Base-by-base conservation (phyloP, 1,140 invertebrate species). In the Polypedilum vanderplanki region DNA sequence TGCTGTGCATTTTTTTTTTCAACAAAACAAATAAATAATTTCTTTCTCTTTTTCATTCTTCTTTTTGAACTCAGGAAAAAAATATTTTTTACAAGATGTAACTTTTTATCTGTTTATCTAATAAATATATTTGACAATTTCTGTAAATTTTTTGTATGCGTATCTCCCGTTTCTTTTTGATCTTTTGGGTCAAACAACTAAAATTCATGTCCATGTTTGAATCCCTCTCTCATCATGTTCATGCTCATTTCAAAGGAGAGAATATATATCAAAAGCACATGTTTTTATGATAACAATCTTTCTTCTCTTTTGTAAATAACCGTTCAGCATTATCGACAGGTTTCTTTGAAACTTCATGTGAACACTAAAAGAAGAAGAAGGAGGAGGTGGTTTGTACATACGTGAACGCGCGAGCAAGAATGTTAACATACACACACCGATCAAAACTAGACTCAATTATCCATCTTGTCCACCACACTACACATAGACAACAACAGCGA, bases 261-360 rank as follows among this genome's bases (percentile, higher is more conserved):
- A 10, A 46, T 46, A 46, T 46, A n/a, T 57, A 57, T 57, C 10
- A 12, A 57, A 57, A 57, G 46, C 46, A 57, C 46, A 57, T 57
- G 46, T 57, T 57, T 57, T 57, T n/a, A 57, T 57, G 46, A 57
- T 57, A 57, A 57, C 46, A 57, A 57, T 57, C 46, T 57, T 57
- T 57, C 15, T 57, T 57, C n/a, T 57, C 46, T 57, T 57, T 57
- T 57, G 46, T 57, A 57, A 57, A 57, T 57, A 57, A 57, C 46
- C 46, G 46, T 57, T 57, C 46, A 12, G 15, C 12, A 57, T 12
- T 33, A 33, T 57, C n/a, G 46, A 57, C 46, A 57, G 46, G 46
- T 57, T 57, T 57, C 12, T 57, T 57, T 12, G 46, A 57, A 57
- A 57, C 12, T 57, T 57, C 41, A 46, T 9, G 2, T 15, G 12